Percentiles rank a stretch among this genome's conserved stretches.
phyloP scores from a whole-genome alignment of 2,797 vertebrate genomes.

The Telmatherina bonti region DNA sequence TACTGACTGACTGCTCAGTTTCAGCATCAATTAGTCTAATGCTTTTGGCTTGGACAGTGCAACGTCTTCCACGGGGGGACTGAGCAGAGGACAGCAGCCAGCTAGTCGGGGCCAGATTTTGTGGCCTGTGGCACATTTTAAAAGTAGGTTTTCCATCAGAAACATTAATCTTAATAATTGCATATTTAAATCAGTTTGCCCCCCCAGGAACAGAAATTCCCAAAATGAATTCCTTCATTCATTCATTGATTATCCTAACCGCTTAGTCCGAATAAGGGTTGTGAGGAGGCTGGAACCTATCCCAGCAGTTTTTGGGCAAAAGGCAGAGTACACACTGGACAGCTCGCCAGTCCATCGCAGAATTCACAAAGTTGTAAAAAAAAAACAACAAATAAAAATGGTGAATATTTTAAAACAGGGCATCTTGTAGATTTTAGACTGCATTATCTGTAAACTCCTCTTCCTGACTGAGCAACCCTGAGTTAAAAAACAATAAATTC shows the following conservation, averaged over 20 bases:
- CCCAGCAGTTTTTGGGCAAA: no score
- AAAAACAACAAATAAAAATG: no score
- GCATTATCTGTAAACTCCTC: background rate
- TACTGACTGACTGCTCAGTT: constrained; percentile 45
- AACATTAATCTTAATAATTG: background rate
- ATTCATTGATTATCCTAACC: no score
- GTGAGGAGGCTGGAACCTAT: no score
- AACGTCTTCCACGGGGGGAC: background rate
- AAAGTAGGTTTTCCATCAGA: background rate
- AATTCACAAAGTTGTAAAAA: no score
- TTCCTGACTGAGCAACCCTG: background rate
- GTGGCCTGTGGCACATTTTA: background rate
- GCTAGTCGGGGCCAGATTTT: background rate
- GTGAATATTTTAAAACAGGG: background rate
- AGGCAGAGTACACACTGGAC: no score
- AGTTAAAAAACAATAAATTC: background rate
- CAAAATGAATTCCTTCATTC: no score
- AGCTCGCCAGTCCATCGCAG: no score
- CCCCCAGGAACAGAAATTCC: no score
- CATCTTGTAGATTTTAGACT: background rate
- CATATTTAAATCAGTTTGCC: background rate
- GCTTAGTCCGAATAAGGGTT: no score
- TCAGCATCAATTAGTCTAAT: constrained; percentile 59
- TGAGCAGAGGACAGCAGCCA: background rate
- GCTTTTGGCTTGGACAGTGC: constrained; percentile 23